Conservation (phyloP, 2,797 vertebrate genomes). For the Anguilla pacifica region DNA sequence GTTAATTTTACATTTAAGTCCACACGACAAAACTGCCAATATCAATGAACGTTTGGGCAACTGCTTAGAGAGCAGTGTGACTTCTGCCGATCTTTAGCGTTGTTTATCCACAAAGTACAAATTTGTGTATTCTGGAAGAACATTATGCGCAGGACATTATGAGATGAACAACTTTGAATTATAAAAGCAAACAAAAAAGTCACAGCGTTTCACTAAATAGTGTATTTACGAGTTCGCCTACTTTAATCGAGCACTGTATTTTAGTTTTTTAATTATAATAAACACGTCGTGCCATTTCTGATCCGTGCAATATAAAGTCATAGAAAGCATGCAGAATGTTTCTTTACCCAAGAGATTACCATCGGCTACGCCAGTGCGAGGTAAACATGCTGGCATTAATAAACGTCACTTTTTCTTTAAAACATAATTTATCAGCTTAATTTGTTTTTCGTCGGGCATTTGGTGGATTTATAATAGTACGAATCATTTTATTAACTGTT, state of each 20-base stretch:
- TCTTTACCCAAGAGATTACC: neutral
- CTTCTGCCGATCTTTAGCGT: neutral
- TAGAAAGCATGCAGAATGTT: neutral
- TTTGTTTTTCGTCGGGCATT: neutral
- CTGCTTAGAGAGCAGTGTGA: neutral
- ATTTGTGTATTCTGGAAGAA: conserved; percentile 1
- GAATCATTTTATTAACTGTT: neutral
- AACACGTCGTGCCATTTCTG: neutral
- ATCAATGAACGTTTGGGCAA: neutral
- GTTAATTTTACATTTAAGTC: neutral
- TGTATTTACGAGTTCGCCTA: no score
- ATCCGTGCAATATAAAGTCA: neutral
- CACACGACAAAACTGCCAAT: neutral
- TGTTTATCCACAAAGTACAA: conserved; percentile 15
- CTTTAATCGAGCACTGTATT: neutral
- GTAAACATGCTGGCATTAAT: conserved; percentile 5
- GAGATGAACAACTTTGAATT: neutral
- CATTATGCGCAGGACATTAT: neutral
- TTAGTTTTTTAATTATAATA: neutral
- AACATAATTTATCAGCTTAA: neutral
- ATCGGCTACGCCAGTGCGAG: neutral
- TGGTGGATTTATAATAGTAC: neutral
- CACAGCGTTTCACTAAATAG: neutral
- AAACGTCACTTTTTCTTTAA: neutral
- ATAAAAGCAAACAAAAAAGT: neutral